Evolutionary conservation across 2,797 vertebrate genomes (phyloP).

Genomic region (Galagoides demidoff): DNA sequence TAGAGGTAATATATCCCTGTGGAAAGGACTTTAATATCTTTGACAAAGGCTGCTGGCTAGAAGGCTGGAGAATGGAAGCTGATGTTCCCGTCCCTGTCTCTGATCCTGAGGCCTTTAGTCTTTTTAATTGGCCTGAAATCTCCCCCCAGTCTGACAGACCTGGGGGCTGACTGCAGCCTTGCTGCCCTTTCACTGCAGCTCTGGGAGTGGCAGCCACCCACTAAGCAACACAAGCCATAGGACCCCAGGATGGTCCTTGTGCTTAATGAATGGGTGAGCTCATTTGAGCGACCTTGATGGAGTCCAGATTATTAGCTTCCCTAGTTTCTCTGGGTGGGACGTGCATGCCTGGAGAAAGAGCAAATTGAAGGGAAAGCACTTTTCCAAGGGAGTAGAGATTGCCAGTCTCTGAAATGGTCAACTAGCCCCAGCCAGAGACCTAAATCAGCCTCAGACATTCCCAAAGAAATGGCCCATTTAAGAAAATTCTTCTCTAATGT

Average conservation of each 20-base stretch:
- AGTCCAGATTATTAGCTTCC: background rate
- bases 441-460: conserved; percentile 36
- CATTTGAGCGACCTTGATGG: background rate
- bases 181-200: background rate
- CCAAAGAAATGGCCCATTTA: conserved; percentile 54
- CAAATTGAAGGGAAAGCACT: background rate
- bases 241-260: background rate
- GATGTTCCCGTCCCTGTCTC: background rate
- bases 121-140: conserved; percentile 17
- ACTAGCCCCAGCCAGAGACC: background rate
- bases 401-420: background rate
- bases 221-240: too few species aligned
- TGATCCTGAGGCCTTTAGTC: background rate
- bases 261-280: background rate
- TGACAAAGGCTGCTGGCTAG: background rate
- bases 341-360: background rate
- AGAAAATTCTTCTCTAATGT: conserved; percentile 62
- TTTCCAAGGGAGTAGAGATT: background rate
- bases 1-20: background rate
- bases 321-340: background rate
- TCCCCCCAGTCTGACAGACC: background rate
- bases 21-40: conserved; percentile 15
- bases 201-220: background rate
- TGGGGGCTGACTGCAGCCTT: background rate
- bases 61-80: background rate